Percentiles rank a stretch among this genome's conserved stretches.
phyloP scores from a whole-genome alignment of 2,113 vertebrate genomes.

The Corapipo altera region DNA sequence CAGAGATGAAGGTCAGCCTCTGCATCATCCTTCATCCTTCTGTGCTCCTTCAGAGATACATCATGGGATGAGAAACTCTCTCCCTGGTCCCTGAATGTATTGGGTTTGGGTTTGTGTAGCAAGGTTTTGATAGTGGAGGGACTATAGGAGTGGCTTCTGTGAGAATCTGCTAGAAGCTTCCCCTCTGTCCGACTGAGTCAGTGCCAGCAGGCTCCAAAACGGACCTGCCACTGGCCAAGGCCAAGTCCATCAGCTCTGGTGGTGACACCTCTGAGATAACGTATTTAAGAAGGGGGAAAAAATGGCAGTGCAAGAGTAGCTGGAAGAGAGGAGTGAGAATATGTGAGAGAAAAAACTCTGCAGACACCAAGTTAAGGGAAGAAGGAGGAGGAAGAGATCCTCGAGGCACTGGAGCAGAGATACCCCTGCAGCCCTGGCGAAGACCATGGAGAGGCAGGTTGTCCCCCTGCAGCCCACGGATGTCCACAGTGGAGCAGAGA shows the following conservation, averaged over 20 bases:
- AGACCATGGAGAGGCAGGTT: neutral
- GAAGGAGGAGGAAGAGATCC: neutral
- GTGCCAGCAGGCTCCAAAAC: neutral
- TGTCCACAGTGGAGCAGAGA: neutral
- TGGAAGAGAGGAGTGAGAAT: neutral
- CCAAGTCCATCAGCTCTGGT: neutral
- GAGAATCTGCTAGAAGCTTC: neutral
- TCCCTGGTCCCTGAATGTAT: neutral
- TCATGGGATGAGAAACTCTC: neutral
- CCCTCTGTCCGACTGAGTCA: rapidly evolving
- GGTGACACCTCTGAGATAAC: neutral
- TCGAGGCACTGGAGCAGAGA: neutral
- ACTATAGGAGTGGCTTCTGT: neutral
- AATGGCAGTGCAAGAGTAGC: neutral
- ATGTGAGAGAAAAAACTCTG: neutral
- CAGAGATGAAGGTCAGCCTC: neutral
- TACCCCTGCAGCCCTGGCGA: neutral
- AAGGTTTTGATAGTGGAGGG: neutral
- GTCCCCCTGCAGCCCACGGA: neutral
- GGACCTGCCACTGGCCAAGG: neutral
- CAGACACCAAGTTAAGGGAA: no score
- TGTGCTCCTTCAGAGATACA: neutral
- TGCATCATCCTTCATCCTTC: neutral
- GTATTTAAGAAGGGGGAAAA: rapidly evolving
- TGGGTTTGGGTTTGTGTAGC: neutral